Evolutionary conservation across 2,113 vertebrate genomes (phyloP).

Genomic region (Myodes glareolus): DNA sequence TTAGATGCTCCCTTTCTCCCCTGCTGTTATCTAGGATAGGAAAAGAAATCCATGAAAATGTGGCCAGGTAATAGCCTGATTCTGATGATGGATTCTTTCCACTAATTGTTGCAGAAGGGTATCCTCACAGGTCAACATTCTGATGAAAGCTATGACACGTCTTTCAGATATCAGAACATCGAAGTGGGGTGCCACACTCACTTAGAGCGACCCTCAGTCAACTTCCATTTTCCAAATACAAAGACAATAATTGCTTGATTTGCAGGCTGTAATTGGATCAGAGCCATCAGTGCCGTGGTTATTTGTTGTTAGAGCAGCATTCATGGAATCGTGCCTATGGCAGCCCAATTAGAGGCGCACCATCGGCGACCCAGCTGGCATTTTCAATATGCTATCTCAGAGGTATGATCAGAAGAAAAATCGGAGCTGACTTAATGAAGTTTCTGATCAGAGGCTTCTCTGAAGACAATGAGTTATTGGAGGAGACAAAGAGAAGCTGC

Average conservation of each 20-base stretch:
- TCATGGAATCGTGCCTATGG: conserved; percentile 79
- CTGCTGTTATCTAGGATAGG: conserved; percentile 38
- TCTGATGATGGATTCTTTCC: conserved; percentile 53
- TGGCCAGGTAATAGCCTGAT: not conserved
- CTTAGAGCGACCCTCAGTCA: conserved; percentile 73
- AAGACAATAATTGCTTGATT: conserved; percentile 82
- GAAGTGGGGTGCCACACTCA: conserved; percentile 51
- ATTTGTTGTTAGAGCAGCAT: conserved; percentile 83
- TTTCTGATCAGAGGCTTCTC: conserved; percentile 69
- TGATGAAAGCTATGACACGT: conserved; percentile 52
- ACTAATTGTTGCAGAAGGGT: conserved; percentile 57
- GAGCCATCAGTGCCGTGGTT: conserved; percentile 74
- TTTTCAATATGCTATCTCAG: conserved; percentile 71
- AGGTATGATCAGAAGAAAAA: conserved; percentile 68
- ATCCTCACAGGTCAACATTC: conserved; percentile 51
- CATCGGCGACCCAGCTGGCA: conserved; percentile 44
- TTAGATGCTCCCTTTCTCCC: not conserved
- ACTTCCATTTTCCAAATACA: conserved; percentile 82
- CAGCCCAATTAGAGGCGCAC: conserved; percentile 79
- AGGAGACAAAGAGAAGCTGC: conserved; percentile 41
- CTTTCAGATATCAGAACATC: conserved; percentile 45
- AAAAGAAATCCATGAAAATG: conserved; percentile 61
- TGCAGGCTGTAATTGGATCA: conserved; percentile 82
- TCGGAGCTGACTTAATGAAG: conserved; percentile 65
- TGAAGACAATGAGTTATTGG: conserved; percentile 56